These are phyloP conservation scores for Tupaia chinensis DNA, from an alignment of 2,113 vertebrate genomes.

Conservation along the genomic window DNA sequence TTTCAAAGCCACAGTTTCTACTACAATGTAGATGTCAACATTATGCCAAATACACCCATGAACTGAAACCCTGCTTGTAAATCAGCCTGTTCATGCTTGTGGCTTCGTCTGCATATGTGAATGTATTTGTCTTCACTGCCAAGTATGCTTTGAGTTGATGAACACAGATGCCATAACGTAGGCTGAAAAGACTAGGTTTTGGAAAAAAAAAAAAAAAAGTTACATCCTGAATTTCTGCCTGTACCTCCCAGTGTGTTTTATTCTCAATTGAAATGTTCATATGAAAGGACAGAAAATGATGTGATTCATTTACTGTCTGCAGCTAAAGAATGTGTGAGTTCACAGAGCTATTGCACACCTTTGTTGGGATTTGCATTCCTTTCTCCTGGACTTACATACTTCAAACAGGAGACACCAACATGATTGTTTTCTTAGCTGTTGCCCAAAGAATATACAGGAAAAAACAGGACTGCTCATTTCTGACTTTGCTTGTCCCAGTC, in stretches of 20 bases:
- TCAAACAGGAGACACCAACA: background rate
- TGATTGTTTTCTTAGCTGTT: constrained; percentile 53
- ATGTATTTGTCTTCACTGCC: constrained; percentile 70
- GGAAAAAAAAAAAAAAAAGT: constrained; percentile 24
- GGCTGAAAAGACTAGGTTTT: constrained; percentile 62
- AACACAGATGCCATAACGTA: constrained; percentile 41
- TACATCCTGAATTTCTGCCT: constrained; percentile 72
- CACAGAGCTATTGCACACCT: background rate
- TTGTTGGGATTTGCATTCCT: constrained; percentile 5
- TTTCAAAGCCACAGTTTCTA: constrained; percentile 54
- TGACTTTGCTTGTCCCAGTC: background rate
- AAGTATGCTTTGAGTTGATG: constrained; percentile 44
- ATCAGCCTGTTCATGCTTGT: constrained; percentile 3
- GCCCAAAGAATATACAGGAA: background rate
- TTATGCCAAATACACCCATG: constrained; percentile 20
- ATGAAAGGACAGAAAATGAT: constrained; percentile 70
- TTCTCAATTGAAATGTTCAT: constrained; percentile 59
- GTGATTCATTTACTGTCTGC: constrained; percentile 49
- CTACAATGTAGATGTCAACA: background rate
- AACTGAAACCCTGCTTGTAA: constrained; percentile 52
- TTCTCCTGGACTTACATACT: constrained; percentile 23
- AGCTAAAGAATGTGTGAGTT: constrained; percentile 64
- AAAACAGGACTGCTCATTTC: constrained; percentile 20
- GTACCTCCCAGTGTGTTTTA: background rate
- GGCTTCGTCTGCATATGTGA: constrained; percentile 71